Evolutionary conservation across 2,797 vertebrate genomes (phyloP).

Genomic region (Stomatorhinus walkeri): DNA sequence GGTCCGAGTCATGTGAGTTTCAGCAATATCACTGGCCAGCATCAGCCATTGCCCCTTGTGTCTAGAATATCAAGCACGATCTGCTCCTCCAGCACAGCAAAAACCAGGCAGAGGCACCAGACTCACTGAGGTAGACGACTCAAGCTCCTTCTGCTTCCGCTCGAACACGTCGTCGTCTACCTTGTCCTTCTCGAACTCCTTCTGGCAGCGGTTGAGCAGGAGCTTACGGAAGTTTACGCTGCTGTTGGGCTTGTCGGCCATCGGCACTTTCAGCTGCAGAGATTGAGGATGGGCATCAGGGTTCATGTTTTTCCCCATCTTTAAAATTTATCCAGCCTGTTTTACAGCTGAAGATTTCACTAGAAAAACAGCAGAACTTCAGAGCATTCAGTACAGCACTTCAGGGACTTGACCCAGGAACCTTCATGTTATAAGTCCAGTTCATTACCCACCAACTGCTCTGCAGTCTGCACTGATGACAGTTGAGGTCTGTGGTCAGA

Average conservation of each 20-base stretch:
- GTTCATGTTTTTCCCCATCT: neutral
- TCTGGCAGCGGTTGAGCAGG: slow-evolving; percentile 80
- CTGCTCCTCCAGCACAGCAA: neutral
- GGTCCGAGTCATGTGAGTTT: neutral
- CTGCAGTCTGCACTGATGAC: neutral
- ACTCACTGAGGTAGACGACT: slow-evolving; percentile 65
- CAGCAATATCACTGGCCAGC: slow-evolving; percentile 5
- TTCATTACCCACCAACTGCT: neutral
- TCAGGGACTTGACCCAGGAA: neutral
- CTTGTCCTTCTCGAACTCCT: slow-evolving; percentile 83
- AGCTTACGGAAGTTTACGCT: slow-evolving; percentile 81
- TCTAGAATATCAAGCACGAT: neutral
- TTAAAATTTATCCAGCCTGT: neutral
- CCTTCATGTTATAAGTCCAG: neutral
- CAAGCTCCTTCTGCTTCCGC: slow-evolving; percentile 77
- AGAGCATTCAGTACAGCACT: neutral
- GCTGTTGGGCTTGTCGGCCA: slow-evolving; percentile 77
- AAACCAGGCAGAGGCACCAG: neutral
- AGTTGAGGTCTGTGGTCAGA: neutral
- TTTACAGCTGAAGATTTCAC: neutral
- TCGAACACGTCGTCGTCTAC: slow-evolving; percentile 78
- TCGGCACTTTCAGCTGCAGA: slow-evolving; percentile 73
- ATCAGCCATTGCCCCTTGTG: neutral
- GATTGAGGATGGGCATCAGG: neutral
- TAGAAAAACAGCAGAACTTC: neutral